phyloP scores from a whole-genome alignment of 2,888 invertebrate genomes.

The Sceliomorpha sp. region DNA sequence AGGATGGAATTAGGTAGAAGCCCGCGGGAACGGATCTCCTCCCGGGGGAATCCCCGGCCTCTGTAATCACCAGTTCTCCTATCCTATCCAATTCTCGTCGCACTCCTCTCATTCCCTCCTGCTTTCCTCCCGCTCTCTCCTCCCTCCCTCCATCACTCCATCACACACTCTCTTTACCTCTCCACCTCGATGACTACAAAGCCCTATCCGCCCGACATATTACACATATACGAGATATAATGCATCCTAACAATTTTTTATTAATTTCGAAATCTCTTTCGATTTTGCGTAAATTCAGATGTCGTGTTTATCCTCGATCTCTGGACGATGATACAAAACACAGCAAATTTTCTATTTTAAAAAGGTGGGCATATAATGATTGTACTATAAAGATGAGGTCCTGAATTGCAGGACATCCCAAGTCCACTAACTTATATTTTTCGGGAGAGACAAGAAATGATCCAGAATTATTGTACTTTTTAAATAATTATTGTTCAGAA shows the following conservation, averaged over 20 bases:
- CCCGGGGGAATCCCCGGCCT: constrained; percentile 74
- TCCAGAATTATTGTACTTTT: too few species aligned
- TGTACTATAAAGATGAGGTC: too few species aligned
- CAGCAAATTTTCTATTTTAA: too few species aligned
- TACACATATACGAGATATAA: constrained; percentile 33
- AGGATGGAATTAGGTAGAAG: constrained; percentile 78
- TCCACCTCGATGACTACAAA: constrained; percentile 29
- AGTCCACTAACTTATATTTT: too few species aligned
- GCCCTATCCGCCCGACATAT: constrained; percentile 30
- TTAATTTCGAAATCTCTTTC: constrained; percentile 6
- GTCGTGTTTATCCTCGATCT: too few species aligned
- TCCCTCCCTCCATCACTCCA: constrained; percentile 20
- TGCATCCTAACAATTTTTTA: constrained; percentile 21
- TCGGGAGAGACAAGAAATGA: too few species aligned
- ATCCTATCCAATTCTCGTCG: constrained; percentile 75
- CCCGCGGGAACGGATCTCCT: constrained; percentile 72
- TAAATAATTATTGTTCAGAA: too few species aligned
- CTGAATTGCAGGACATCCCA: too few species aligned
- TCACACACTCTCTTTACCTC: too few species aligned
- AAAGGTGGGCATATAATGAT: too few species aligned
- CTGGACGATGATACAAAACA: too few species aligned
- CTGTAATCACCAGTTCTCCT: constrained; percentile 78
- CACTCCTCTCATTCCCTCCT: constrained; percentile 59
- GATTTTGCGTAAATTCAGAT: not conserved
- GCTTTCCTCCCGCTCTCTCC: constrained; percentile 25